Conservation (phyloP, 2,113 vertebrate species). For the Macquaria ambigua region DNA sequence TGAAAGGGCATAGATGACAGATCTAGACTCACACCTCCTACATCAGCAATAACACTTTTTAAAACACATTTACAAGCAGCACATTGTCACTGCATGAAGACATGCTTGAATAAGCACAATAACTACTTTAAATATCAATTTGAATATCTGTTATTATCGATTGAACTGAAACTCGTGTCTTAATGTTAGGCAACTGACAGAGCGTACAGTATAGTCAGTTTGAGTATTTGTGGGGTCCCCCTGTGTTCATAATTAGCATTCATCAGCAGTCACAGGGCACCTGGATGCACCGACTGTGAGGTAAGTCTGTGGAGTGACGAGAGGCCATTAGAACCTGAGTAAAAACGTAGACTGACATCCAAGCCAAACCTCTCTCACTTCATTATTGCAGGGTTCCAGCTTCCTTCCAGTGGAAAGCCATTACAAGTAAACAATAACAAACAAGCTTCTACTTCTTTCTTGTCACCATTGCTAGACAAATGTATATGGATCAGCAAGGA, state of each 20-base stretch:
- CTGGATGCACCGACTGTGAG: conserved; percentile 36
- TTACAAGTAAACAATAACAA: conserved; percentile 85
- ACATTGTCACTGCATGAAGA: background rate
- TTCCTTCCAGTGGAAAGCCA: conserved; percentile 82
- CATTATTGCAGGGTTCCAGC: conserved; percentile 82
- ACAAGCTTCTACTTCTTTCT: conserved; percentile 88
- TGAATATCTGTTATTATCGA: background rate
- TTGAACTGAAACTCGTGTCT: background rate
- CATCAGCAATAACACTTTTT: background rate
- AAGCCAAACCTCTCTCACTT: conserved; percentile 85
- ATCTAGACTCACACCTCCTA: background rate
- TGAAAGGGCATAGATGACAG: background rate
- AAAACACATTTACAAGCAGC: background rate
- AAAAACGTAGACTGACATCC: conserved; percentile 81
- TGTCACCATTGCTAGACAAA: conserved; percentile 93
- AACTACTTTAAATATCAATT: background rate
- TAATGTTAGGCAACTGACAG: background rate
- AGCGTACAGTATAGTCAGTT: background rate
- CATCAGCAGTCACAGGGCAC: conserved; percentile 3
- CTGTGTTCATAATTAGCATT: conserved; percentile 3
- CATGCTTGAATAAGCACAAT: background rate
- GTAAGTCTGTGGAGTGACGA: conserved; percentile 85
- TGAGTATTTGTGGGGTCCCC: conserved; percentile 47
- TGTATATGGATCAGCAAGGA: conserved; percentile 97
- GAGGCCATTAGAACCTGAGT: conserved; percentile 82